Percentiles rank a stretch among this genome's conserved stretches.
phyloP scores from a whole-genome alignment of 2,797 vertebrate species.

The Acomys russatus region DNA sequence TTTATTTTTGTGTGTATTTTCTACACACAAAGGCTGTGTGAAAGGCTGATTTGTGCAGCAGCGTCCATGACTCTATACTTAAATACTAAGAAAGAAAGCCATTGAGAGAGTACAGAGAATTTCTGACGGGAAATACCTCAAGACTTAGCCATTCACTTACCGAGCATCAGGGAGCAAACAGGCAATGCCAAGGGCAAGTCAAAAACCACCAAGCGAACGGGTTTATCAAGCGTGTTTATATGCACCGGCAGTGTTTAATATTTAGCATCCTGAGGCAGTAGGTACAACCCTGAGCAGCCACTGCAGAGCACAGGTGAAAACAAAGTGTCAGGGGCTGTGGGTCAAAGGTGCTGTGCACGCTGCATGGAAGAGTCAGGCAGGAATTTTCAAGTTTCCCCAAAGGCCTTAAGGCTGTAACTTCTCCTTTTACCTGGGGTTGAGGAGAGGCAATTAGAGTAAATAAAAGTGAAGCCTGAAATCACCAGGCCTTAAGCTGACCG shows the following conservation, averaged over 20 bases:
- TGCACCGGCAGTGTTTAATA: not conserved
- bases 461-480: slow-evolving; percentile 51
- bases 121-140: not conserved
- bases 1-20: not conserved
- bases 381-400: not conserved
- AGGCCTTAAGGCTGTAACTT: not conserved
- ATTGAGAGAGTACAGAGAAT: not conserved
- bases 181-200: not conserved
- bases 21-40: too few species aligned
- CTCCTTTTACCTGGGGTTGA: not conserved
- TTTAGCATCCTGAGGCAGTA: not conserved
- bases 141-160: not conserved
- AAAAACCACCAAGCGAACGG: not conserved
- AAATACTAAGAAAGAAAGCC: not conserved
- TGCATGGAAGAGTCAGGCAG: not conserved
- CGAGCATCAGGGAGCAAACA: not conserved
- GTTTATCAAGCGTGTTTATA: not conserved
- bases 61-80: not conserved
- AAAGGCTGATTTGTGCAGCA: not conserved
- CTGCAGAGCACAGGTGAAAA: not conserved
- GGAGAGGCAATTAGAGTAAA: slow-evolving; percentile 2
- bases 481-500: not conserved
- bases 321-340: not conserved
- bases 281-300: not conserved
- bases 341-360: not conserved